Evolutionary conservation across 2,797 vertebrate genomes (phyloP), one percentile per base, ranked within the genome.

Genomic region (Oreortyx pictus): DNA sequence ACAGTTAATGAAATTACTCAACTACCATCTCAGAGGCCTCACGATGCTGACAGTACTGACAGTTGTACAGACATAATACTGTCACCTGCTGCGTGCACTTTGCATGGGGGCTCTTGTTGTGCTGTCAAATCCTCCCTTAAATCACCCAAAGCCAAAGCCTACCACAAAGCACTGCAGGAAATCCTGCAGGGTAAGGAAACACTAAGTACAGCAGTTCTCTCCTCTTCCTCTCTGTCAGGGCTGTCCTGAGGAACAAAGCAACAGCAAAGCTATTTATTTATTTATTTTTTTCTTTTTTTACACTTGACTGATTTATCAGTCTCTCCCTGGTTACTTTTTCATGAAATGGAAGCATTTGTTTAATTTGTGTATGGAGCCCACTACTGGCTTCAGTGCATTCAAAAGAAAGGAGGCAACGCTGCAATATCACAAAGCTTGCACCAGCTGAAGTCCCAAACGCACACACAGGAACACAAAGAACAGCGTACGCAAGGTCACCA

Each of bases 1-100:
- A 3, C 54, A 90, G n/a, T 75, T 92, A 89, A 88, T 75, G 35
- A 62, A 93, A 61, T 67, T 9, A 72, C 50, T 64, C 50, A 19
- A 4, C 82, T n/a, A 17, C 6, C 20, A 59, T 61, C 84, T 93
- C 76, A 31, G 46, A 85, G 23, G 49, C 46, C 57, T 57, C 60
- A 9, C 14, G 11, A 37, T 11, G 71, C 35, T 73, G 92, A 72
- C 4, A 11, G 17, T 16, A 46, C 15, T 72, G 60, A 7, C 4
- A 44, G 80, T 7, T 57, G n/a, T 7, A 57, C 62, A 73, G 70
- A 31, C 64, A 50, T 7, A 33, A 2, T 35, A 25, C 35, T 15
- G 1, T 11, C 71, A 76, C 60, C 60, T 31, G 50, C 88, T 75
- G n/a, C 0, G 8, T 1, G 3, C 0, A 23, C 3, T 76, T 54